Evolutionary conservation across 2,797 vertebrate genomes (phyloP).

Genomic region (Cheirogaleus major): DNA sequence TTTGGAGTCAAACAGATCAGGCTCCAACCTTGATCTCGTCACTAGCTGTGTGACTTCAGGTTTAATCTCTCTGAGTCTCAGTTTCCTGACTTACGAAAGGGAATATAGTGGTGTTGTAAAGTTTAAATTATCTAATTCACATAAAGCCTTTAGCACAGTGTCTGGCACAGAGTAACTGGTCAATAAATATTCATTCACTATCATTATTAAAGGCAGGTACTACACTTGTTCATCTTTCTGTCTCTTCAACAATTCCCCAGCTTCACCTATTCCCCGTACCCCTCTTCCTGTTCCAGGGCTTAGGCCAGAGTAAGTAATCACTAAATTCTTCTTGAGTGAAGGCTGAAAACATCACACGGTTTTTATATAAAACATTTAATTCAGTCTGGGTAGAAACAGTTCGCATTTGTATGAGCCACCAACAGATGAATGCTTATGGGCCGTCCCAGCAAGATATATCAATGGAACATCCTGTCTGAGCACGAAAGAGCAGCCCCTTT

Average conservation of each 20-base stretch:
- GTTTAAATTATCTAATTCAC: neutral
- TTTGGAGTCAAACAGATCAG: neutral
- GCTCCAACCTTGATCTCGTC: neutral
- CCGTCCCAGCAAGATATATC: slow-evolving; percentile 50
- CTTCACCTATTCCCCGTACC: neutral
- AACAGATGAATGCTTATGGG: slow-evolving; percentile 43
- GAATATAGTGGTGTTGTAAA: neutral
- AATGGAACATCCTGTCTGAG: slow-evolving; percentile 67
- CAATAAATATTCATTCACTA: slow-evolving; percentile 6
- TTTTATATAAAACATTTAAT: slow-evolving; percentile 60
- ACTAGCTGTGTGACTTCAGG: neutral
- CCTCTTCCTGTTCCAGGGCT: neutral
- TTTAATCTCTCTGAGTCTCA: neutral
- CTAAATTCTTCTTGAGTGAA: slow-evolving; percentile 54
- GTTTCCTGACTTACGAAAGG: slow-evolving; percentile 4
- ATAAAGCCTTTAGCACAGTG: neutral
- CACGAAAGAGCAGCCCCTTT: slow-evolving; percentile 64
- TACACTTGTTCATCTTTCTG: neutral
- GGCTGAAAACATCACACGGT: slow-evolving; percentile 35
- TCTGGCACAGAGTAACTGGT: neutral
- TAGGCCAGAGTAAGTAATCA: slow-evolving; percentile 26
- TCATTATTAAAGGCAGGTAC: neutral
- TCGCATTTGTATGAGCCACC: slow-evolving; percentile 58
- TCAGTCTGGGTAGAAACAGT: slow-evolving; percentile 58
- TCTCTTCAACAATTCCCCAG: neutral